phyloP scores from a whole-genome alignment of 2,797 vertebrate genomes.

The Streptopelia turtur region DNA sequence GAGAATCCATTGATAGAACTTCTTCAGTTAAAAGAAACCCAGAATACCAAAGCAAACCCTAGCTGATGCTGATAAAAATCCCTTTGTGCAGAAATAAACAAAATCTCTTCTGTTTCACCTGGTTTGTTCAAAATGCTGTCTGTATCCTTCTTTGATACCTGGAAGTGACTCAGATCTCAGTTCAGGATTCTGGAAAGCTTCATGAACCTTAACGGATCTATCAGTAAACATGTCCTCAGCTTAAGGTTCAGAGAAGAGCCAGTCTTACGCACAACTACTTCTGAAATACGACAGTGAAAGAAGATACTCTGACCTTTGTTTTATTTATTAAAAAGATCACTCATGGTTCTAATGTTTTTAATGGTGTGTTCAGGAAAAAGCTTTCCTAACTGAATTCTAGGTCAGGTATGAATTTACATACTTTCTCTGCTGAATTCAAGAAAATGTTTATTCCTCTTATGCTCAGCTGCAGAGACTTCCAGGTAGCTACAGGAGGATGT shows the following conservation, averaged over 20 bases:
- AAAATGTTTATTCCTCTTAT: constrained; percentile 21
- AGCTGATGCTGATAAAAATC: neutral
- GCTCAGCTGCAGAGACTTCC: neutral
- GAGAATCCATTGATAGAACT: neutral
- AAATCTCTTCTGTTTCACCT: neutral
- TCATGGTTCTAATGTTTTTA: neutral
- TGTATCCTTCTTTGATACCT: neutral
- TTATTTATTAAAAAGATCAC: constrained; percentile 28
- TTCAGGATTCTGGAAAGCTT: neutral
- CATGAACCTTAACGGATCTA: neutral
- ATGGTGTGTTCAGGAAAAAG: neutral
- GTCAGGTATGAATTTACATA: neutral
- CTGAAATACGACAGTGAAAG: neutral
- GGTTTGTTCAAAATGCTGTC: neutral
- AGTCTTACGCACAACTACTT: neutral
- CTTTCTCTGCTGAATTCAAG: neutral
- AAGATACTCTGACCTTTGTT: neutral
- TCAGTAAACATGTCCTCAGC: neutral
- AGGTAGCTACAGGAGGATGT: neutral
- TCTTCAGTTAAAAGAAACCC: neutral
- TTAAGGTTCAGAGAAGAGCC: neutral
- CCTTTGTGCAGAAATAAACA: neutral
- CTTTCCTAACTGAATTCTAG: neutral
- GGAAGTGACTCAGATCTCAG: neutral
- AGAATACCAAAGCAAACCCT: neutral